Evolutionary conservation across 1,140 invertebrate species (phyloP).

Genomic region (Lerema accius): DNA sequence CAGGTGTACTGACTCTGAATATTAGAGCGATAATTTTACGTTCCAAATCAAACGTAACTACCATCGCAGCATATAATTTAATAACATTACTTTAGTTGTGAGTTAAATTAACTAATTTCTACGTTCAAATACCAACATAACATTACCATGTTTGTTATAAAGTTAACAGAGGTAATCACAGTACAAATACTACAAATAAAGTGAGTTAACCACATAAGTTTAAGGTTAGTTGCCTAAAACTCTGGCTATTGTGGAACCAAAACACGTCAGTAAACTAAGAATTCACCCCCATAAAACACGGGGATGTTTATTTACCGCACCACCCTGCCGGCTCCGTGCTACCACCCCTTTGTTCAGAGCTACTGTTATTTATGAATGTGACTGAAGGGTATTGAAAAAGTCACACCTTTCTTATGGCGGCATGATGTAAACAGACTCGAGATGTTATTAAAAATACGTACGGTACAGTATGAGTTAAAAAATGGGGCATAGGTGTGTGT

Average conservation of each 20-base stretch:
- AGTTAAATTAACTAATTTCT: no score
- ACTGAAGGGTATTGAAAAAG: constrained; percentile 25
- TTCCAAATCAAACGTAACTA: no score
- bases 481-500: no score
- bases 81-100: no score
- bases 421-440: no score
- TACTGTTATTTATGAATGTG: constrained; percentile 23
- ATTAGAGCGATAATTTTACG: no score
- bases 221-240: constrained; percentile 10
- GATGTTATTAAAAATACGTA: no score
- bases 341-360: constrained; percentile 1
- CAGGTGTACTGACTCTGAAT: no score
- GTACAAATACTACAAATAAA: constrained; percentile 1
- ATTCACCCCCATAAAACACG: constrained; percentile 26
- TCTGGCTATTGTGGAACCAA: constrained; percentile 14
- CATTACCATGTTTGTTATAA: no score
- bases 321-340: background rate
- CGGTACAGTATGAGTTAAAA: no score
- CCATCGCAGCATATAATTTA: no score
- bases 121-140: background rate
- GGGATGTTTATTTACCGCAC: constrained; percentile 20
- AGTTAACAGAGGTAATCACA: background rate
- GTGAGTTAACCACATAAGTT: constrained; percentile 1
- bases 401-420: background rate
- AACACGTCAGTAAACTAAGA: constrained; percentile 23